Conservation (phyloP, 2,888 invertebrate genomes). For the Phyllotreta cruciferae region DNA sequence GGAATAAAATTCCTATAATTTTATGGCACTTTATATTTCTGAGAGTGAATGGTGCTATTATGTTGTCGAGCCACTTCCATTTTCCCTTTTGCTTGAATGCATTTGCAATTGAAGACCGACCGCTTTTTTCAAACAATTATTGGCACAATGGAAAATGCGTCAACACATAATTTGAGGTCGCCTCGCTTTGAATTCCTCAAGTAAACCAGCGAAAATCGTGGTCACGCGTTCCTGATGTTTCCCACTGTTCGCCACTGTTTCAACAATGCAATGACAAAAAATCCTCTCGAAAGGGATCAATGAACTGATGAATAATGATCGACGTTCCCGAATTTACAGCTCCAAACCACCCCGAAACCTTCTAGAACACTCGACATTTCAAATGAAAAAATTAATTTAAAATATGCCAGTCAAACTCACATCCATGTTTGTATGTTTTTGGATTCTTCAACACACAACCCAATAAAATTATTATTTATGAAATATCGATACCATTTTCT, state of each 20-base stretch:
- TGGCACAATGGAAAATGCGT: slow-evolving; percentile 32
- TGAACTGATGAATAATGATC: slow-evolving; percentile 4
- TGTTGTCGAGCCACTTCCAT: slow-evolving; percentile 53
- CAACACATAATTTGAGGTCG: slow-evolving; percentile 25
- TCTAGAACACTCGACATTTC: no score
- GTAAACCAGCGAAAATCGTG: slow-evolving; percentile 20
- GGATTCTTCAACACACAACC: neutral
- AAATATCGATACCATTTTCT: no score
- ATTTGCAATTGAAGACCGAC: slow-evolving; percentile 39
- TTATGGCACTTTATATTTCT: slow-evolving; percentile 58
- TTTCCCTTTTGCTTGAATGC: slow-evolving; percentile 45
- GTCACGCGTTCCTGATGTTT: slow-evolving; percentile 15
- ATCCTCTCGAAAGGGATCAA: slow-evolving; percentile 2
- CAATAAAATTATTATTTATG: no score
- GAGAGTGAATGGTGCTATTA: slow-evolving; percentile 56
- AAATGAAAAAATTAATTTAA: no score
- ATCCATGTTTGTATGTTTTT: neutral
- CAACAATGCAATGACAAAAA: neutral
- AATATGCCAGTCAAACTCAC: no score
- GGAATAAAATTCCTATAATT: slow-evolving; percentile 58
- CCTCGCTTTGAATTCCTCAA: slow-evolving; percentile 16
- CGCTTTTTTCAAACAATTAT: slow-evolving; percentile 37
- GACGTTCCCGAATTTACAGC: neutral
- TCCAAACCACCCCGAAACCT: neutral
- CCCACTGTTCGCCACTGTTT: slow-evolving; percentile 7